Base-by-base conservation (phyloP, 2,797 vertebrate species). In the Protosalanx chinensis region DNA sequence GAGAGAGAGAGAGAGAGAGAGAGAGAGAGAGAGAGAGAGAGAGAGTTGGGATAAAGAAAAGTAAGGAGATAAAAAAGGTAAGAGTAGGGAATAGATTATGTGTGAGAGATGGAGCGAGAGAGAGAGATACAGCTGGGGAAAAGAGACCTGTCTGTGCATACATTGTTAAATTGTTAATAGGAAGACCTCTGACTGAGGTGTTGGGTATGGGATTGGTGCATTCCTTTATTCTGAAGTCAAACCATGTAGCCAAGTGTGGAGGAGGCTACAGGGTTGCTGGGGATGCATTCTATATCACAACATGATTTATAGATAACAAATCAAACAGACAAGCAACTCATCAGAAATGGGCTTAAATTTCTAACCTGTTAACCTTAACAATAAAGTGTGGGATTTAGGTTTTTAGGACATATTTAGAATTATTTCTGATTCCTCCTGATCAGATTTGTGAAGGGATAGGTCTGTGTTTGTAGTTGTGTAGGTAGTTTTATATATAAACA, bases 91-190 rank as follows among this genome's bases (percentile, higher is more conserved):
- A 72, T 2, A 18, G 0, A 32, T 32, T 49, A 29, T 68, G 76
- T 23, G 67, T n/a, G 51, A 20, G 35, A 49, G 23, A 49, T n/a
- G 46, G 20, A 46, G n/a, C 3, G 20, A 60, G 53, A 66, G 27
- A 6, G 6, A 65, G 68, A 41, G 18, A 30, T 33, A 18, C 20
- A 30, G 16, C 29, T 18, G 16, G 49, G 15, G 29, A 33, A 18
- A 29, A 51, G 65, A 20, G 49, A 67, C 64, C 64, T 46, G 10
- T 46, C 41, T 49, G 5, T 23, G 64, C 20, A 49, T 51, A 20
- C 37, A 46, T 66, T 27, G n/a, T 46, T 66, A 30, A 49, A 66
- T 49, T 46, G 64, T 66, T 29, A 66, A 66, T 51, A 66, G 18
- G 64, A 15, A 29, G 37, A 66, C 20, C 23, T 27, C 30, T 53